These are phyloP conservation scores for Drosophila fungiperda DNA, from an alignment of 2,888 invertebrate genomes.

Conservation along the genomic window DNA sequence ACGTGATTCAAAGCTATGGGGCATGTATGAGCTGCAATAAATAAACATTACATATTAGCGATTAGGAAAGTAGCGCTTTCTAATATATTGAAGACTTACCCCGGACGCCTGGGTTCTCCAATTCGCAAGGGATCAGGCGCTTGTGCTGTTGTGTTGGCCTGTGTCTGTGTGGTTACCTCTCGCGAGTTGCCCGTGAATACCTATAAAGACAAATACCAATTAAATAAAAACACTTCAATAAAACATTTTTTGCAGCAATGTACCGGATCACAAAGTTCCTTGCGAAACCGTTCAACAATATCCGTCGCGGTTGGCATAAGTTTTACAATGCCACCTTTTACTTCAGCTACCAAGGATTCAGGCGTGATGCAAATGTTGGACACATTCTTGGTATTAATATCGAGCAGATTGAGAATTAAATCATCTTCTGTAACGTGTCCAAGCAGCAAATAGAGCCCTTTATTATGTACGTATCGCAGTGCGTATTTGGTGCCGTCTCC, in stretches of 20 bases:
- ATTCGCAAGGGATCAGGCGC: conserved; percentile 74
- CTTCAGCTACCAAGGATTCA: conserved; percentile 86
- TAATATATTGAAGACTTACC: conserved; percentile 39
- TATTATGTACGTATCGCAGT: conserved; percentile 89
- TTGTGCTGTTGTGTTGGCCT: conserved; percentile 12
- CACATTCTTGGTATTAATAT: conserved; percentile 86
- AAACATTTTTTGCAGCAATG: background rate
- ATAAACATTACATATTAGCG: background rate
- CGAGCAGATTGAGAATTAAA: conserved; percentile 88
- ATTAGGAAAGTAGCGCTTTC: background rate
- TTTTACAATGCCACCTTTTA: conserved; percentile 87
- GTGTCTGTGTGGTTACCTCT: conserved; percentile 83
- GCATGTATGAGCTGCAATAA: conserved; percentile 51
- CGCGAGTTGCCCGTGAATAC: conserved; percentile 81
- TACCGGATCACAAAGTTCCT: conserved; percentile 89
- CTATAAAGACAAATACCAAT: conserved; percentile 42
- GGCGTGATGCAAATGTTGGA: conserved; percentile 88
- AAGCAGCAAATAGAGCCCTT: conserved; percentile 88
- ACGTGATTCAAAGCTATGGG: conserved; percentile 65
- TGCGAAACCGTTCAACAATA: conserved; percentile 87
- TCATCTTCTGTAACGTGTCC: conserved; percentile 88
- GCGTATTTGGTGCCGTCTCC: conserved; percentile 88
- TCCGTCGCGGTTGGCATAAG: conserved; percentile 89
- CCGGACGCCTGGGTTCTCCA: conserved; percentile 71
- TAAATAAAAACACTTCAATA: background rate